Conservation (phyloP, 2,888 invertebrate species). For the Luperina nickerlii region DNA sequence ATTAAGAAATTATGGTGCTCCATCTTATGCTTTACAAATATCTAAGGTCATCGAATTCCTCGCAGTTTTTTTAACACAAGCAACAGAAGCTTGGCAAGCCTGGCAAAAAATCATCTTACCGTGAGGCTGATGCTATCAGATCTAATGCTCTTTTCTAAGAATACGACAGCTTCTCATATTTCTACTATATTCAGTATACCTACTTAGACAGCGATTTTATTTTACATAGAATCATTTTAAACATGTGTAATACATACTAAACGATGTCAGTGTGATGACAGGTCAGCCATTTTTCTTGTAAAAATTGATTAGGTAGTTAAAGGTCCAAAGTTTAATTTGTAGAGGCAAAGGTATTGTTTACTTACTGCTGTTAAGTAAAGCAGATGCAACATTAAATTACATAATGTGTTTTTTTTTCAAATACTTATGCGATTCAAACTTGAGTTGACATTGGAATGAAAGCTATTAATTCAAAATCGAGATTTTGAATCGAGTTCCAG, state of each 20-base stretch:
- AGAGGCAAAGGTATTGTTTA: slow-evolving; percentile 28
- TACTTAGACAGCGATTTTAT: slow-evolving; percentile 2
- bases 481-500: not conserved
- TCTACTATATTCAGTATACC: not conserved
- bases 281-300: slow-evolving; percentile 25
- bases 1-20: not conserved
- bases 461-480: not conserved
- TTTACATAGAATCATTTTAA: slow-evolving; percentile 16
- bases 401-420: not conserved
- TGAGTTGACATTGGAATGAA: not conserved
- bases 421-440: no score
- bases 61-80: not conserved
- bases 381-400: not conserved
- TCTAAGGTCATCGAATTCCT: not conserved
- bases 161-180: slow-evolving; percentile 24
- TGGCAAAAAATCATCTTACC: not conserved
- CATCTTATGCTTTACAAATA: not conserved
- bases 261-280: slow-evolving; percentile 27
- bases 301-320: slow-evolving; percentile 16
- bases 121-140: not conserved
- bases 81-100: not conserved
- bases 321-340: slow-evolving; percentile 34
- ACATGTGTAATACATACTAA: slow-evolving; percentile 24
- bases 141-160: slow-evolving; percentile 4
- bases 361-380: not conserved